These are phyloP conservation scores for Idris sp. DNA, from an alignment of 1,140 invertebrate genomes.

Conservation along the genomic window DNA sequence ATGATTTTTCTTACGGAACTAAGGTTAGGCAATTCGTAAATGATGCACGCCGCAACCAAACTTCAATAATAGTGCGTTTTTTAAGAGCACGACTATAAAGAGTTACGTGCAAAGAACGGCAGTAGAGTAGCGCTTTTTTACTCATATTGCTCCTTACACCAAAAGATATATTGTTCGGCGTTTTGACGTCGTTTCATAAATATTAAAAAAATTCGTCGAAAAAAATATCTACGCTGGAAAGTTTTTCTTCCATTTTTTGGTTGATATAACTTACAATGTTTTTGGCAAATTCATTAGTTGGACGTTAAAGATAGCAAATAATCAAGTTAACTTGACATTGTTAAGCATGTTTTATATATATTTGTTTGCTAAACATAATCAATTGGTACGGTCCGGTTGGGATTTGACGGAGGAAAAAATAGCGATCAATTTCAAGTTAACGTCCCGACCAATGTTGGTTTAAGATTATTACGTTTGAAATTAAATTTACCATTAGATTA, in stretches of 20 bases:
- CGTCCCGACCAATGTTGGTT: slow-evolving; percentile 16
- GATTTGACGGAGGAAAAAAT: slow-evolving; percentile 6
- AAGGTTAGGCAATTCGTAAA: slow-evolving; percentile 52
- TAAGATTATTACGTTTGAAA: slow-evolving; percentile 18
- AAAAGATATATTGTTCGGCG: slow-evolving; percentile 28
- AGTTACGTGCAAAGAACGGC: slow-evolving; percentile 23
- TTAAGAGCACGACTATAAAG: slow-evolving; percentile 35
- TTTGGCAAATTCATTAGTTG: no score
- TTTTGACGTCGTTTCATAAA: slow-evolving; percentile 25
- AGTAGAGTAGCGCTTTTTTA: slow-evolving; percentile 21
- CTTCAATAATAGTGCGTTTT: slow-evolving; percentile 58
- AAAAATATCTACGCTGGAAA: no score
- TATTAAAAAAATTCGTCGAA: slow-evolving; percentile 8
- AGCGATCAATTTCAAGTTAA: slow-evolving; percentile 15
- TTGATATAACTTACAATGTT: no score
- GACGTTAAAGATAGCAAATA: no score
- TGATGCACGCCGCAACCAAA: slow-evolving; percentile 46
- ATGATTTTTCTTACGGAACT: slow-evolving; percentile 43
- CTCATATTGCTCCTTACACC: slow-evolving; percentile 31
- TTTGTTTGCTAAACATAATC: no score
- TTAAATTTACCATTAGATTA: slow-evolving; percentile 21
- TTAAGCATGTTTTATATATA: no score
- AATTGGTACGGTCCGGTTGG: slow-evolving; percentile 4
- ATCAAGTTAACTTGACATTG: no score
- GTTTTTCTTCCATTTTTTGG: no score